A percentile compares a stretch with the other conserved stretches of the same genome.
phyloP scores from a whole-genome alignment of 2,113 vertebrate species.

The Triplophysa dalaica region DNA sequence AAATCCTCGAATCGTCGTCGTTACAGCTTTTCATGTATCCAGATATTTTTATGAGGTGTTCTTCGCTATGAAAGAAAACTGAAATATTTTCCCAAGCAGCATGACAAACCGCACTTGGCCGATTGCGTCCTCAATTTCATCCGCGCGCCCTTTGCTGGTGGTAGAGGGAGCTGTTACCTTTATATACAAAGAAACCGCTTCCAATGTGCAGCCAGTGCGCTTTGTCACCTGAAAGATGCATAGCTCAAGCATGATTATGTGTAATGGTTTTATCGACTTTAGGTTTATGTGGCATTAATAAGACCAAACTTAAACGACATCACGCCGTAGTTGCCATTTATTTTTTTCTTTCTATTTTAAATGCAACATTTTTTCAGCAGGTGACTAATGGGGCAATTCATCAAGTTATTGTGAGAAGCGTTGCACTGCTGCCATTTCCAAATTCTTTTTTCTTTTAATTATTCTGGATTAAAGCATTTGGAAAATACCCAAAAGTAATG shows the following conservation, averaged over 20 bases:
- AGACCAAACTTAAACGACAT: too few relatives aligned
- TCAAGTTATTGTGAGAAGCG: too few relatives aligned
- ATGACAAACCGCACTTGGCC: not conserved
- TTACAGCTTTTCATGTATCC: not conserved
- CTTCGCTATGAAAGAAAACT: not conserved
- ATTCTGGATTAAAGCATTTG: too few relatives aligned
- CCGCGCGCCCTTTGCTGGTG: not conserved
- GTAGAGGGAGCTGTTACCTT: constrained; percentile 27
- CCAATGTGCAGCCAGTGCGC: not conserved
- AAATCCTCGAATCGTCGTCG: not conserved
- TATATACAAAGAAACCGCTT: not conserved
- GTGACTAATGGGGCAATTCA: too few relatives aligned
- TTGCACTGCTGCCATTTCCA: too few relatives aligned
- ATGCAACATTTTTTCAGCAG: too few relatives aligned
- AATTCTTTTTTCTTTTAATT: too few relatives aligned
- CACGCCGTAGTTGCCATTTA: not conserved
- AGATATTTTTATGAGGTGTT: not conserved
- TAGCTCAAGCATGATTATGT: not conserved
- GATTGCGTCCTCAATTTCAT: not conserved
- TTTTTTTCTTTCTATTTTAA: not conserved
- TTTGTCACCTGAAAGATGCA: not conserved
- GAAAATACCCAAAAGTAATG: too few relatives aligned
- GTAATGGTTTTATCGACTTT: not conserved
- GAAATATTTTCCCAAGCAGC: constrained; percentile 15
- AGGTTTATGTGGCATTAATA: not conserved